These are phyloP conservation scores for Casuarius casuarius DNA, from an alignment of 2,113 vertebrate genomes.

Conservation along the genomic window DNA sequence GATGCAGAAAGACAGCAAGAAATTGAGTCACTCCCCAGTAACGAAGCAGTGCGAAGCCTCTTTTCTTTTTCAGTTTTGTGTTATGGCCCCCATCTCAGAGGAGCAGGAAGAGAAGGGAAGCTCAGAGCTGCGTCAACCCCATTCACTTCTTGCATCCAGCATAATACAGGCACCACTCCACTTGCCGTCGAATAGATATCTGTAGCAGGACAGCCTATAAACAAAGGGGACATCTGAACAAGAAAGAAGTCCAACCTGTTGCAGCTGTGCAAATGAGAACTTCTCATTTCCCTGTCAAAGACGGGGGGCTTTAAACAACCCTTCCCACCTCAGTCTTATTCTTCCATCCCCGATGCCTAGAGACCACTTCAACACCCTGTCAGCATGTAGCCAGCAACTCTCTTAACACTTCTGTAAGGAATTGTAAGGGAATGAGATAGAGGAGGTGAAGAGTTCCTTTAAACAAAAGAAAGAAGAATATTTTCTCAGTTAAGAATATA, in stretches of 20 bases:
- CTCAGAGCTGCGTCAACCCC: not conserved
- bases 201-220: not conserved
- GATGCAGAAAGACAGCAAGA: not conserved
- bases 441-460: not conserved
- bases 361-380: not conserved
- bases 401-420: not conserved
- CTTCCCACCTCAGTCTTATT: not conserved
- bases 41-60: not conserved
- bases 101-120: not conserved
- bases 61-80: not conserved
- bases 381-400: not conserved
- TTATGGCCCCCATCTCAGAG: rapidly evolving
- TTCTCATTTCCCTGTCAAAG: not conserved
- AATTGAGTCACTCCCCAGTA: not conserved
- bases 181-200: not conserved
- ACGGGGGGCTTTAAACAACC: not conserved
- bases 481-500: not conserved
- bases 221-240: rapidly evolving
- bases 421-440: not conserved
- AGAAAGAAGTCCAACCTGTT: not conserved
- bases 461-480: not conserved
- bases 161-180: rapidly evolving
- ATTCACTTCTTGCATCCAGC: not conserved
- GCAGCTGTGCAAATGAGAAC: rapidly evolving
- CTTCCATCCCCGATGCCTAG: rapidly evolving